Base-by-base conservation (phyloP, 1,140 invertebrate genomes). In the Harpegnathos saltator region DNA sequence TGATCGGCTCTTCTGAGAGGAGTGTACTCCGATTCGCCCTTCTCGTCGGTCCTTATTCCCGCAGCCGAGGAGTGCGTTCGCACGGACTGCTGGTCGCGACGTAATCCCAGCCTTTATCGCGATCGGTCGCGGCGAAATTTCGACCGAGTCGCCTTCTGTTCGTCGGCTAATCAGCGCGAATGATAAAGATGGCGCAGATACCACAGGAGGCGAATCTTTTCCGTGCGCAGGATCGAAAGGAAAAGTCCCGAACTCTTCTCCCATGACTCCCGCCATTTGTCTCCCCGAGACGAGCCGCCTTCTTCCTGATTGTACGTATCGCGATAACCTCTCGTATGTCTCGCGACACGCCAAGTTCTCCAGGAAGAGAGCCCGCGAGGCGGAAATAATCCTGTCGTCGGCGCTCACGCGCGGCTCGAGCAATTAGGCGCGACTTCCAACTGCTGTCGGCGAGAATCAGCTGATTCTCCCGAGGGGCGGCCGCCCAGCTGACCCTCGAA, bases 381-480 rank as follows among this genome's bases (percentile, higher is more conserved):
- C 61, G 48, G 2, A 38, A 66, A 24, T 29, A n/a, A 50, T 61
- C 22, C 7, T 44, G 38, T 44, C 17, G 56, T 9, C 54, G 56
- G 59, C 15, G 11, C 26, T 54, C 44, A 59, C 26, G 26, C 52
- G 44, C 61, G 19, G 7, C 2, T 33, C 38, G 9, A 44, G 44
- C 26, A 77, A 65, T 77, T 77, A 66, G 24, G 59, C 44, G 38
- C 29, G 29, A 77, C 62, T 77, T 77, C 26, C 29, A 50, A 19
- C 7, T 56, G 19, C 19, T 66, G 52, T 14, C 29, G 74, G 82
- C n/a, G n/a, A 9, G 38, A 9, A 86, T 87, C 86, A 88, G 86
- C 86, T 88, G 86, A 88, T 87, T 88, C 86, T 48, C 86, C n/a
- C n/a, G n/a, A n/a, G n/a, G n/a, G 81, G 58, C 82, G 56, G 69